phyloP scores from a whole-genome alignment of 1,140 invertebrate species.

The Helicoverpa armigera region DNA sequence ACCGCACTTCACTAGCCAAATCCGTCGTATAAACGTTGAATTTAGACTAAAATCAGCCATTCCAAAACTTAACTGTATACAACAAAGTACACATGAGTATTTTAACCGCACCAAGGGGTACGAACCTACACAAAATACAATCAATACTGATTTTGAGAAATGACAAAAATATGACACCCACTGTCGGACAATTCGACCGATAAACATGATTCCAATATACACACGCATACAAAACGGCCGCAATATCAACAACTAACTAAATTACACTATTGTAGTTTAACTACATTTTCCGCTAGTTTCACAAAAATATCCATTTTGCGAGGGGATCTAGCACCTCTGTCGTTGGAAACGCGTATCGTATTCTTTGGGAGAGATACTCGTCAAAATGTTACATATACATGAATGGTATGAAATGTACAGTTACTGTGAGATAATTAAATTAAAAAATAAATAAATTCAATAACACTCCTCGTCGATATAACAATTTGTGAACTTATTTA shows the following conservation, averaged over 20 bases:
- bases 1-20: neutral
- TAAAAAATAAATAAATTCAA: conserved; percentile 67
- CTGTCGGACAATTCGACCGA: conserved; percentile 30
- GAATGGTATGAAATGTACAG: conserved; percentile 11
- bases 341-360: conserved; percentile 54
- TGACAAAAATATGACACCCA: conserved; percentile 21
- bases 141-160: conserved; percentile 31
- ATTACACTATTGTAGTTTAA: conserved; percentile 70
- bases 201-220: conserved; percentile 42
- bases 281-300: conserved; percentile 64
- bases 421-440: conserved; percentile 60
- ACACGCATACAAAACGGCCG: conserved; percentile 52
- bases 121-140: neutral
- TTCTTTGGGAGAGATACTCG: conserved; percentile 48
- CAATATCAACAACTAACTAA: conserved; percentile 56
- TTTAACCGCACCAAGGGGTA: neutral
- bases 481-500: conserved; percentile 69
- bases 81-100: neutral
- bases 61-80: neutral
- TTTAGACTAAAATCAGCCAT: neutral
- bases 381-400: conserved; percentile 28
- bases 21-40: conserved; percentile 1
- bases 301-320: conserved; percentile 54
- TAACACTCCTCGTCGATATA: conserved; percentile 49
- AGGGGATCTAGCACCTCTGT: conserved; percentile 63